These are phyloP conservation scores for Phaetusa simplex DNA, from an alignment of 2,113 vertebrate genomes.

Conservation along the genomic window DNA sequence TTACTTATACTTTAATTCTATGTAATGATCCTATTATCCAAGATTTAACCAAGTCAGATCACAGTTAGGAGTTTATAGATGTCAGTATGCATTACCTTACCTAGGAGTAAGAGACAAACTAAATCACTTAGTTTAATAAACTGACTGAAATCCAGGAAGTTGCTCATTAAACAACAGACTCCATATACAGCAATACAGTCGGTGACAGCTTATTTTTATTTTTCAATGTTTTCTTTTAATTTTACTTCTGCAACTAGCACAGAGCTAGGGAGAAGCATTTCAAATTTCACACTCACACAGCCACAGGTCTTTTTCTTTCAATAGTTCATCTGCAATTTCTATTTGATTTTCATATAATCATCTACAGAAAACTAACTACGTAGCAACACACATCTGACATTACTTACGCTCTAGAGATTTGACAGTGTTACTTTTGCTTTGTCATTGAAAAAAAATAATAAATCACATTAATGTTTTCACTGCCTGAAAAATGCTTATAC, in stretches of 20 bases:
- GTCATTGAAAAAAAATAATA: not conserved
- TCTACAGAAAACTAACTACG: not conserved
- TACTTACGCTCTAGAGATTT: not conserved
- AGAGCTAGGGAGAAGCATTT: not conserved
- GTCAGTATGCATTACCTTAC: not conserved
- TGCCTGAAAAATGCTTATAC: not conserved
- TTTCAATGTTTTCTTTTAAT: not conserved
- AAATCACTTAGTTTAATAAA: not conserved
- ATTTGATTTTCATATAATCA: not conserved
- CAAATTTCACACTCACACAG: not conserved
- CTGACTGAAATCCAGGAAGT: not conserved
- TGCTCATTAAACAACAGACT: not conserved
- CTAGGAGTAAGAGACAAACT: not conserved
- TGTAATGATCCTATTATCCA: not conserved
- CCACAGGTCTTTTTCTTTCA: not conserved
- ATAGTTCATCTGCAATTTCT: not conserved
- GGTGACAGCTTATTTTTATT: not conserved
- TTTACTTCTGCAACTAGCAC: not conserved
- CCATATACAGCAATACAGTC: not conserved
- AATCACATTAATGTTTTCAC: not conserved
- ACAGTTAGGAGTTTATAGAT: not conserved
- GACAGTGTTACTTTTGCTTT: not conserved
- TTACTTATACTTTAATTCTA: not conserved
- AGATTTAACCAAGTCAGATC: not conserved
- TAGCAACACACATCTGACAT: not conserved